Evolutionary conservation across 2,113 vertebrate genomes (phyloP).

Genomic region (Struthio camelus): DNA sequence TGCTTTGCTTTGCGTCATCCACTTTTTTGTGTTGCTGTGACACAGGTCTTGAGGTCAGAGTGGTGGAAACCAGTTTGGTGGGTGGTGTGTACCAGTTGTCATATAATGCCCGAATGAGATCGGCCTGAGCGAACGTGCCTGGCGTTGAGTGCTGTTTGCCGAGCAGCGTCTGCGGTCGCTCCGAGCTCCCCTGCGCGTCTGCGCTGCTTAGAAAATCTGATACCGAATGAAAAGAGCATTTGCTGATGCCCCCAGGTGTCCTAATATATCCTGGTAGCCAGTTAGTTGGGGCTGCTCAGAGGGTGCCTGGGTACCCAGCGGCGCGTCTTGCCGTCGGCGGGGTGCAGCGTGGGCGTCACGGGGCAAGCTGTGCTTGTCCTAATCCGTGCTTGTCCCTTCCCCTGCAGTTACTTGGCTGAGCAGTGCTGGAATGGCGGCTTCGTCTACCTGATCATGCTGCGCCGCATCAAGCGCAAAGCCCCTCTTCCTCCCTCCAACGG

Average conservation of each 20-base stretch:
- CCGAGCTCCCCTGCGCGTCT: not conserved
- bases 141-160: not conserved
- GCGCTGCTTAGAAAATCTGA: not conserved
- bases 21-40: not conserved
- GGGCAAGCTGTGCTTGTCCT: too few species aligned
- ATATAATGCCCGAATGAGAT: rapidly evolving
- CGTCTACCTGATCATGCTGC: constrained; percentile 96
- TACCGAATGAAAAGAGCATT: not conserved
- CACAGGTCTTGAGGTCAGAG: rapidly evolving
- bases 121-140: not conserved
- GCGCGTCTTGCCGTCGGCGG: rapidly evolving
- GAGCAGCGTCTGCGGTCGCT: not conserved
- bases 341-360: rapidly evolving
- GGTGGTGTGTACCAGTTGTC: not conserved
- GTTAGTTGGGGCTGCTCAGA: not conserved
- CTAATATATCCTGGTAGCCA: rapidly evolving
- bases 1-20: not conserved
- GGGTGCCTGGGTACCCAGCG: not conserved
- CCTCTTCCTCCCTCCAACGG: constrained; percentile 86
- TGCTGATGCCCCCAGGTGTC: rapidly evolving
- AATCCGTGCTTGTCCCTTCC: not conserved
- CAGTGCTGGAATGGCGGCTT: constrained; percentile 98
- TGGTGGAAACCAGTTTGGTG: not conserved
- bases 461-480: constrained; percentile 92
- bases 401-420: constrained; percentile 91